phyloP scores from a whole-genome alignment of 2,113 vertebrate genomes.

The Nyctibius bracteatus region DNA sequence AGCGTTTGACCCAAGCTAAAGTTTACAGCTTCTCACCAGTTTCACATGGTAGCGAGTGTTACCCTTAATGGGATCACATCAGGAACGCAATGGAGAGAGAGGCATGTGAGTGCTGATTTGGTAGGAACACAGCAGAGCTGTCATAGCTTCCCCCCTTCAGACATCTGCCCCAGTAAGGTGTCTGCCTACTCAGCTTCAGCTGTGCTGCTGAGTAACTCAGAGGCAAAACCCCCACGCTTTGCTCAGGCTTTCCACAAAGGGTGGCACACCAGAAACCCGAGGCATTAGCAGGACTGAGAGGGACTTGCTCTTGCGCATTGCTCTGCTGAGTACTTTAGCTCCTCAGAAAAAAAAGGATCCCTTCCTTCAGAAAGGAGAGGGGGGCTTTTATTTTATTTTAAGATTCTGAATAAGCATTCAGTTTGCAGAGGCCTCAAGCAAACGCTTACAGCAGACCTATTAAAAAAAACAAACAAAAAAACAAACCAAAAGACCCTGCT shows the following conservation, averaged over 20 bases:
- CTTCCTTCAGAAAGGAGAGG: not conserved
- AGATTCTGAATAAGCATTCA: not conserved
- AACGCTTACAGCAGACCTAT: not conserved
- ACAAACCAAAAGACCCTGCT: not conserved
- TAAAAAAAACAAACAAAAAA: not conserved
- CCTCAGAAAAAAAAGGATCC: not conserved
- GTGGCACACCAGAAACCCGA: not conserved
- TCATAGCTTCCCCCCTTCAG: not conserved
- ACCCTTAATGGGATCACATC: not conserved
- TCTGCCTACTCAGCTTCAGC: not conserved
- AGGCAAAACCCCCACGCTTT: fast-evolving
- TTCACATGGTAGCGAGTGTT: not conserved
- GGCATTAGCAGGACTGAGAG: fast-evolving
- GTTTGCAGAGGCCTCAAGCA: not conserved
- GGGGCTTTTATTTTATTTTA: not conserved
- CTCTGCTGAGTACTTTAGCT: not conserved
- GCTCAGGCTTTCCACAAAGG: not conserved
- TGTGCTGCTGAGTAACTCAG: not conserved
- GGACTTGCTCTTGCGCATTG: too few species aligned
- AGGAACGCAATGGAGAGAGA: not conserved
- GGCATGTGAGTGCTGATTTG: not conserved
- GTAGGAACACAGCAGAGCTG: not conserved
- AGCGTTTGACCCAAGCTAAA: not conserved
- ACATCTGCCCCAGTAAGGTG: not conserved
- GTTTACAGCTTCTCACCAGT: not conserved